Percentiles rank a stretch among this genome's conserved stretches.
Evolutionary conservation across 2,888 invertebrate genomes (phyloP).

Genomic region (Chaitophorus viminalis): DNA sequence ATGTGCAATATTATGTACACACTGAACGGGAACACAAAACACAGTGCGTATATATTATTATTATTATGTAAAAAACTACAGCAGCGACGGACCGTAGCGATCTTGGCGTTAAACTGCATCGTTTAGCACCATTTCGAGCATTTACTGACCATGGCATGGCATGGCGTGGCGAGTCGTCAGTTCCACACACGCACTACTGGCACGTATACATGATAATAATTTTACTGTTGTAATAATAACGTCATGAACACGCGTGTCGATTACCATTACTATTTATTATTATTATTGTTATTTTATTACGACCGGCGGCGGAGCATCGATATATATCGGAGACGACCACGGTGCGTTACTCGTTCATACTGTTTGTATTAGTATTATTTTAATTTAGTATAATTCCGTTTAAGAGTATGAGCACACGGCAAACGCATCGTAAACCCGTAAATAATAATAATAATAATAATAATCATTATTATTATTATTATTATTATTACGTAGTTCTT

Average conservation of each 20-base stretch:
- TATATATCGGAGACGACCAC: neutral
- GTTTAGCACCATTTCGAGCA: constrained; percentile 42
- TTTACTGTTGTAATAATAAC: neutral
- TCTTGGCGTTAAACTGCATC: constrained; percentile 37
- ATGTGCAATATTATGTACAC: neutral
- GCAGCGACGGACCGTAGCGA: neutral
- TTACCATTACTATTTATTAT: neutral
- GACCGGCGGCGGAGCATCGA: neutral
- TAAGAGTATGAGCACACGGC: neutral
- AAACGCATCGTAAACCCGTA: too few species aligned
- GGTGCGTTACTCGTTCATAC: neutral
- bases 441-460: too few species aligned
- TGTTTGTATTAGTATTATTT: too few species aligned
- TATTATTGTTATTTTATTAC: neutral
- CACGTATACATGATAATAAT: neutral
- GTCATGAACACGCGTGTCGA: neutral
- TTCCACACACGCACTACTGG: constrained; percentile 14
- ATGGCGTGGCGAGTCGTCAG: neutral
- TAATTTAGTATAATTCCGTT: neutral
- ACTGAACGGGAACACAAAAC: neutral
- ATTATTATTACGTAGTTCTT: too few species aligned
- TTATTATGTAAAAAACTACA: neutral
- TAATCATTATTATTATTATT: too few species aligned
- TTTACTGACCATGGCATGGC: constrained; percentile 10
- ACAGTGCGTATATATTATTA: neutral